Conservation (phyloP, 1,140 invertebrate species). For the Pseudomyrmex sp. region DNA sequence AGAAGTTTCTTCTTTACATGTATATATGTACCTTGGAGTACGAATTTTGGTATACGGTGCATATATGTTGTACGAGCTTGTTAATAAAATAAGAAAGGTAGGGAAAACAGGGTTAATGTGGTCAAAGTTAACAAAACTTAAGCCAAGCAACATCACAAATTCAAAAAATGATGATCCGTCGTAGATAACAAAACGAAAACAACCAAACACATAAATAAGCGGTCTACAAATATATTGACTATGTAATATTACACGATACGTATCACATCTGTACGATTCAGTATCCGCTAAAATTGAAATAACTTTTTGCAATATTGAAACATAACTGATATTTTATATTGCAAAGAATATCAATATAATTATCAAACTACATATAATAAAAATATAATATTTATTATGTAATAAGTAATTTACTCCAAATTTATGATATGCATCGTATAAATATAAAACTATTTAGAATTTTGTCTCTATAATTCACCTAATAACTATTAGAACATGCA, state of each 20-base stretch:
- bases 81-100: conserved; percentile 81
- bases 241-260: conserved; percentile 63
- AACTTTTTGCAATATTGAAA: no score
- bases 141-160: conserved; percentile 81
- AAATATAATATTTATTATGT: not conserved
- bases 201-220: conserved; percentile 77
- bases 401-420: no score
- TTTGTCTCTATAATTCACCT: conserved; percentile 61
- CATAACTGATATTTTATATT: no score
- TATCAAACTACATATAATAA: not conserved
- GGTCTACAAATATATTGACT: conserved; percentile 75
- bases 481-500: conserved; percentile 35
- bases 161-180: conserved; percentile 66
- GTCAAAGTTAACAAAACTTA: conserved; percentile 82
- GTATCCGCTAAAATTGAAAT: no score
- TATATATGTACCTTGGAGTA: conserved; percentile 51
- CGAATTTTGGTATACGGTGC: conserved; percentile 77
- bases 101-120: conserved; percentile 84
- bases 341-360: no score
- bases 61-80: conserved; percentile 79
- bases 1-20: conserved; percentile 48
- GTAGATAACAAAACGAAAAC: conserved; percentile 68
- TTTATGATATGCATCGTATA: conserved; percentile 19
- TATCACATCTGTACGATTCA: conserved; percentile 45
- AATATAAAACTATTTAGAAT: not conserved